Percentiles rank a stretch among this genome's conserved stretches.
phyloP scores from a whole-genome alignment of 2,797 vertebrate species.

The Lerista edwardsae region DNA sequence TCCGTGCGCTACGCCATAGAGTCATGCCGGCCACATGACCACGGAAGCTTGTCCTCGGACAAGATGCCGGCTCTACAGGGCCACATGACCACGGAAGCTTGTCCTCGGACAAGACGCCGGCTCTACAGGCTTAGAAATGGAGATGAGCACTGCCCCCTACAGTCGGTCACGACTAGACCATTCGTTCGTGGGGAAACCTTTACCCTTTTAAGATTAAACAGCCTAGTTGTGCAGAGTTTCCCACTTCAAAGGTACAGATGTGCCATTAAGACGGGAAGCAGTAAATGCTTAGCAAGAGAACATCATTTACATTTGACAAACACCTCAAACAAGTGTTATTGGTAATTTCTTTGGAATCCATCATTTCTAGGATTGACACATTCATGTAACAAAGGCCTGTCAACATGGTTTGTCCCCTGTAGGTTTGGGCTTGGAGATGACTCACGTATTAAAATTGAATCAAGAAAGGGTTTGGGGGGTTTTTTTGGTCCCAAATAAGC shows the following conservation, averaged over 20 bases:
- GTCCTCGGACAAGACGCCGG: too few relatives aligned
- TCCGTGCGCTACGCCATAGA: too few relatives aligned
- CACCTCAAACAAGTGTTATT: background rate
- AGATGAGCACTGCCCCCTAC: too few relatives aligned
- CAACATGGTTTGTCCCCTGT: background rate
- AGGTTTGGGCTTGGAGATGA: background rate
- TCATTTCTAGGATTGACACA: background rate
- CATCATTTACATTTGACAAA: background rate
- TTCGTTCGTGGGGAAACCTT: too few relatives aligned
- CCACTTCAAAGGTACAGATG: background rate
- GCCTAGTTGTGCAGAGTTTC: background rate
- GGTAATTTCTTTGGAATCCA: background rate
- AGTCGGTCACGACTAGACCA: too few relatives aligned
- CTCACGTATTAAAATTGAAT: background rate
- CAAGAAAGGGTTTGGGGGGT: background rate
- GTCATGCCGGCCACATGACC: too few relatives aligned
- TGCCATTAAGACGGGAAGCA: background rate
- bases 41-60: too few relatives aligned
- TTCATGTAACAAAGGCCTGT: background rate
- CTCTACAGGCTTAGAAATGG: too few relatives aligned
- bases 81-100: too few relatives aligned
- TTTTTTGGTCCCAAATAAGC: background rate
- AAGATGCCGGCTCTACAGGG: too few relatives aligned
- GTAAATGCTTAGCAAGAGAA: background rate
- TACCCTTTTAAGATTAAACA: background rate